Percentiles rank a stretch among this genome's conserved stretches.
phyloP scores from a whole-genome alignment of 23 tunicate genomes.

The Halocynthia aurantium region DNA sequence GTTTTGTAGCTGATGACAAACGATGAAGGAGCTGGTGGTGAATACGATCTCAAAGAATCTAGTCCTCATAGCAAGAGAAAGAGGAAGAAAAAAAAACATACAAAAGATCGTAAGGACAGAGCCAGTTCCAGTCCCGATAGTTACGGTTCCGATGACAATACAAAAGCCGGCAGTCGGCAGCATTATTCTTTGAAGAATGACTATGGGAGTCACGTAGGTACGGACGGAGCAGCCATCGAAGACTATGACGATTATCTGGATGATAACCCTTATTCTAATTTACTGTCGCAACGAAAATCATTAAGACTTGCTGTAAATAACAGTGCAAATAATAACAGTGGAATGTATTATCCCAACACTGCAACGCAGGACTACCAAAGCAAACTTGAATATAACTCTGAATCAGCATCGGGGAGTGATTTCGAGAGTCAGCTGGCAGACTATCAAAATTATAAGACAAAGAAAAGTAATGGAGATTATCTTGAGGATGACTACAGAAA shows the following conservation, averaged over 20 bases:
- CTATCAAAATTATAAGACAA: conserved; percentile 69
- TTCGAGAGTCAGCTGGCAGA: conserved; percentile 81
- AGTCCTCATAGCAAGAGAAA: conserved; percentile 62
- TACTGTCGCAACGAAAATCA: neutral
- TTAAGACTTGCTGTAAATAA: conserved; percentile 19
- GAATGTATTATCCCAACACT: conserved; percentile 9
- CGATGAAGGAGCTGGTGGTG: conserved; percentile 43
- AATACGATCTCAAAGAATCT: conserved; percentile 30
- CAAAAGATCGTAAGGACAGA: conserved; percentile 47
- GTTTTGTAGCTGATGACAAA: conserved; percentile 10
- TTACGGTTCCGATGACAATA: conserved; percentile 8
- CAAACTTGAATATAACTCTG: conserved; percentile 41
- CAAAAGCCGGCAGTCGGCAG: neutral
- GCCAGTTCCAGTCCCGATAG: conserved; percentile 56
- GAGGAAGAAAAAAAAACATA: conserved; percentile 65
- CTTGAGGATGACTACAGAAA: neutral
- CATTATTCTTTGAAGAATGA: neutral
- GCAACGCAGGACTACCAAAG: conserved; percentile 16
- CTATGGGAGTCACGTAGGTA: neutral
- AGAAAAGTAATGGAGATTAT: conserved; percentile 5
- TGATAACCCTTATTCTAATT: neutral
- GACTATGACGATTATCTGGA: too few relatives aligned
- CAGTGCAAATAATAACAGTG: neutral
- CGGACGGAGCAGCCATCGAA: neutral
- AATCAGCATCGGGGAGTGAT: conserved; percentile 74